Percentiles rank a stretch among this genome's conserved stretches.
These are phyloP conservation scores for Tethya wilhelma DNA, from an alignment of 37 sponge, comb jelly and placozoan species.

Conservation along the genomic window DNA sequence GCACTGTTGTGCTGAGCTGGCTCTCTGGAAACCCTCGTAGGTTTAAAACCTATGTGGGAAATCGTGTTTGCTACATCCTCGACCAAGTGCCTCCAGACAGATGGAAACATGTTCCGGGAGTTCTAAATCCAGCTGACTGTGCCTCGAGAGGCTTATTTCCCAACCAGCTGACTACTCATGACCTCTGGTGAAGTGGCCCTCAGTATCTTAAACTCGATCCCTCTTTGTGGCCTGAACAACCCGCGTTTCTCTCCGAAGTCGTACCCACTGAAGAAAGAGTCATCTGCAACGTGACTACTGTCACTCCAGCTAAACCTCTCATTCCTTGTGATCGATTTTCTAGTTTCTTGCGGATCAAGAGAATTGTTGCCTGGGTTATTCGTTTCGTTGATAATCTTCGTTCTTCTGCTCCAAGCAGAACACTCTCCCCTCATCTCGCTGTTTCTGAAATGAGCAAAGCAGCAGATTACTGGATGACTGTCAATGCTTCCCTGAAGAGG, in stretches of 20 bases:
- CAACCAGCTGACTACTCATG: not conserved
- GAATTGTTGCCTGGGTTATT: constrained; percentile 25
- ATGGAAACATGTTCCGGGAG: too few species aligned
- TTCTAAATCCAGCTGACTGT: constrained; percentile 32
- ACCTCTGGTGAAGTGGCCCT: constrained; percentile 33
- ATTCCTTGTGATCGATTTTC: constrained; percentile 8
- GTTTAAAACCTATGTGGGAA: too few species aligned
- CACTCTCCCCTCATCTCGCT: not conserved
- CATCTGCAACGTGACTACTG: not conserved
- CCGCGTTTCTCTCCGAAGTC: not conserved
- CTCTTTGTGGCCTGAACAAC: not conserved
- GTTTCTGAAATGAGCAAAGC: constrained; percentile 12
- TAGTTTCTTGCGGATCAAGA: constrained; percentile 8
- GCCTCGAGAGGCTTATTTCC: constrained; percentile 25
- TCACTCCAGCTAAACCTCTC: constrained; percentile 1
- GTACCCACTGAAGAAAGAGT: constrained; percentile 13
- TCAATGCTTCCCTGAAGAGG: constrained; percentile 25
- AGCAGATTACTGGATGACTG: constrained; percentile 18
- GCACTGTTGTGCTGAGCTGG: too few species aligned
- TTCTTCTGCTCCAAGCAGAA: not conserved
- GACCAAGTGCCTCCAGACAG: constrained; percentile 17
- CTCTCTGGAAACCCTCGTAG: constrained; percentile 16
- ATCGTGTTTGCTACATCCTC: constrained; percentile 16
- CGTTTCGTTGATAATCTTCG: constrained; percentile 10
- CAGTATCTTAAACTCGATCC: not conserved